Evolutionary conservation across 2,797 vertebrate species (phyloP).

Genomic region (Parauchenoglanis ngamensis): DNA sequence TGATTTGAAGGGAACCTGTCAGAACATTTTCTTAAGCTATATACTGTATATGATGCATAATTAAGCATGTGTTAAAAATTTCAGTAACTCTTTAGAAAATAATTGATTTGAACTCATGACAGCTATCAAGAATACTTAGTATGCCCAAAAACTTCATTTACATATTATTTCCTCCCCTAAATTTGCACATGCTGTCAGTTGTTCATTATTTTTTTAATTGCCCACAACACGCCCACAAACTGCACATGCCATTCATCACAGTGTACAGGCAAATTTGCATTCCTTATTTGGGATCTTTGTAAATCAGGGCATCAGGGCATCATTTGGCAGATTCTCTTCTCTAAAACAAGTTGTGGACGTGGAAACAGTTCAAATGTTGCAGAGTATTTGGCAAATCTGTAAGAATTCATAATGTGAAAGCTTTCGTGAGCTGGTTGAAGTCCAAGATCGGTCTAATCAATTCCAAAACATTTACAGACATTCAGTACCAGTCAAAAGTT

Average conservation of each 20-base stretch:
- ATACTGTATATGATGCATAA: not conserved
- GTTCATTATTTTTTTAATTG: not conserved
- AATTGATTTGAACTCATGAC: not conserved
- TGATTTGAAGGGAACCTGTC: not conserved
- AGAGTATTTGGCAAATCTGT: conserved; percentile 1
- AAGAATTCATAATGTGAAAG: conserved; percentile 10
- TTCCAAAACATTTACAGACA: not conserved
- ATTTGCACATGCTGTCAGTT: not conserved
- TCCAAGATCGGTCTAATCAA: not conserved
- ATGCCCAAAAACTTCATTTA: not conserved
- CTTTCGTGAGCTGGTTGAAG: not conserved
- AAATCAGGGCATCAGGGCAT: not conserved
- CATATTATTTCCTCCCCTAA: not conserved
- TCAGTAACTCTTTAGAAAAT: not conserved
- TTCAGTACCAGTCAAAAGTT: not conserved
- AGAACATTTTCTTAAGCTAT: not conserved
- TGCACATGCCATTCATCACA: not conserved
- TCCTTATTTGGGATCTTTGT: not conserved
- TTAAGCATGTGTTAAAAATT: not conserved
- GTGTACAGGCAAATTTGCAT: not conserved
- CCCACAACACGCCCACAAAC: not conserved
- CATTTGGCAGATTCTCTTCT: not conserved
- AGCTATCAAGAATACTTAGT: not conserved
- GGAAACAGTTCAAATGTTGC: not conserved
- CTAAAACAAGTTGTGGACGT: not conserved